A percentile compares a stretch with the other conserved stretches of the same genome.
Evolutionary conservation across 2,113 vertebrate genomes (phyloP).

Genomic region (Prunella fulvescens): DNA sequence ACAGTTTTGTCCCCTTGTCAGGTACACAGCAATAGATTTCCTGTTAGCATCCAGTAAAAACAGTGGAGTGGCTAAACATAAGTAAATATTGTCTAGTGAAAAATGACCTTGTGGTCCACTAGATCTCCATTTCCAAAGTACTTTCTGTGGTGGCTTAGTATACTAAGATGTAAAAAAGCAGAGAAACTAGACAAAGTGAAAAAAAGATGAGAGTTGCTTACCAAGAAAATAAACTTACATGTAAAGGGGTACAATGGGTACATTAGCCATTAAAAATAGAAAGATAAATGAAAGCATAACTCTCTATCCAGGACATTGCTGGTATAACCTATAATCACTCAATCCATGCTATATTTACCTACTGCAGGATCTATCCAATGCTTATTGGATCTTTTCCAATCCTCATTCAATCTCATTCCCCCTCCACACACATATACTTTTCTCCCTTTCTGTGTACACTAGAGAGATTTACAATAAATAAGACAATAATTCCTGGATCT

Average conservation of each 20-base stretch:
- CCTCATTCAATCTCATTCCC: background rate
- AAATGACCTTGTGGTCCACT: background rate
- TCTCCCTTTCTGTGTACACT: background rate
- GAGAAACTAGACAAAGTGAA: background rate
- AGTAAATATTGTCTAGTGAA: background rate
- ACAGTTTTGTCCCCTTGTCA: background rate
- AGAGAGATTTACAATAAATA: background rate
- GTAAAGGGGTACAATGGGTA: background rate
- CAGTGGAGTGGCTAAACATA: background rate
- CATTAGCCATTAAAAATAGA: background rate
- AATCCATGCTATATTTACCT: background rate
- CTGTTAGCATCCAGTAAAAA: background rate
- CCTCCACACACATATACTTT: background rate
- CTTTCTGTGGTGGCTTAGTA: background rate
- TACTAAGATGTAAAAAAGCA: background rate
- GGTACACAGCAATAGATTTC: background rate
- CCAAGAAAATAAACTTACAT: background rate
- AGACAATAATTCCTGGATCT: background rate
- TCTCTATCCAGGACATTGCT: background rate
- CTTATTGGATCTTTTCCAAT: background rate
- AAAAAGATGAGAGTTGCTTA: background rate
- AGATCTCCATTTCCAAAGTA: background rate
- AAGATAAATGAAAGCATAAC: background rate
- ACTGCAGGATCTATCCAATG: background rate
- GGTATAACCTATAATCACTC: background rate